Evolutionary conservation across 2,888 invertebrate species (phyloP).

Genomic region (Drosophila mimica): DNA sequence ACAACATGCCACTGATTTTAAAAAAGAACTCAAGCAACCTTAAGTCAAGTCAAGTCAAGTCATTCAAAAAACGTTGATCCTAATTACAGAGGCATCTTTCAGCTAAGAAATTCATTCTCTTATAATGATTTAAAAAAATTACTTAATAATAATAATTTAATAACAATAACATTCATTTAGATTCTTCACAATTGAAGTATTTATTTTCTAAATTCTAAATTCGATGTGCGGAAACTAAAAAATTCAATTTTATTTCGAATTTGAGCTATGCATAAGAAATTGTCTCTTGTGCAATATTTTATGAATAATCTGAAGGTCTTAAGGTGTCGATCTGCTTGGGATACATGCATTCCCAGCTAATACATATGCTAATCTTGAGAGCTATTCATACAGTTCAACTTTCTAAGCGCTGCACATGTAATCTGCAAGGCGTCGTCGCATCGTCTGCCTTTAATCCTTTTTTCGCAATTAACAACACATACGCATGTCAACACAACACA

Average conservation of each 20-base stretch:
- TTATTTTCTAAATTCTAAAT: background rate
- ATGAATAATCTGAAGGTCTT: background rate
- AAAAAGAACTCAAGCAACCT: background rate
- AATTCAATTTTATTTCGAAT: background rate
- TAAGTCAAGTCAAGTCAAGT: background rate
- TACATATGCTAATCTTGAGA: slow-evolving; percentile 43
- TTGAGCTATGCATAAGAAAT: background rate
- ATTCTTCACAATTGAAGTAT: background rate
- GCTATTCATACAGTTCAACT: slow-evolving; percentile 47
- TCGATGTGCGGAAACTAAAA: no score
- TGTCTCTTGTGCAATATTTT: background rate
- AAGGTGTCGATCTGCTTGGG: slow-evolving; percentile 13
- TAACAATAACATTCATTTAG: background rate
- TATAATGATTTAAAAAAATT: background rate
- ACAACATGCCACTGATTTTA: background rate
- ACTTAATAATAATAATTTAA: background rate
- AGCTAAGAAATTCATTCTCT: background rate
- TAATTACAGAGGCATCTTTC: background rate
- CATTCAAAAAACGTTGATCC: background rate
- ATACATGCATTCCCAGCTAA: slow-evolving; percentile 8
- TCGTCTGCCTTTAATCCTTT: slow-evolving; percentile 72
- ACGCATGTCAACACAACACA: slow-evolving; percentile 79
- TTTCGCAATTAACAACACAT: slow-evolving; percentile 79
- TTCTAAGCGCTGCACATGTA: slow-evolving; percentile 69
- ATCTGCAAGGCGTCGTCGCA: slow-evolving; percentile 40